phyloP scores from a whole-genome alignment of 1,140 invertebrate species.

The Cydia strobilella region DNA sequence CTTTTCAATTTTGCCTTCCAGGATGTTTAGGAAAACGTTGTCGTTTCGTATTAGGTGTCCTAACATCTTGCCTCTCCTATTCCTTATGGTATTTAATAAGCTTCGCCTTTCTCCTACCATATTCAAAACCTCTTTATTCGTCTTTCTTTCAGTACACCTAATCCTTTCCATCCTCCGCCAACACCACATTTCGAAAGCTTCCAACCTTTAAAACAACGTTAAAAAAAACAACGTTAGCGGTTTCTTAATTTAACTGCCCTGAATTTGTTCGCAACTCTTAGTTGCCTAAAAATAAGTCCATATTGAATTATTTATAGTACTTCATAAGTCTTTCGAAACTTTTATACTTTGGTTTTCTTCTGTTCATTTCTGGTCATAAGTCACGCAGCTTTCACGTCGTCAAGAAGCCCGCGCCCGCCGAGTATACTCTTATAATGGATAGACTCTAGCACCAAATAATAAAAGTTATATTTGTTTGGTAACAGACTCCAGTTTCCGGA shows the following conservation, averaged over 20 bases:
- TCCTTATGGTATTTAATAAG: too few species aligned
- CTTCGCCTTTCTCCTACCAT: too few species aligned
- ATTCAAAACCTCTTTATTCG: too few species aligned
- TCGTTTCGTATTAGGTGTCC: too few species aligned
- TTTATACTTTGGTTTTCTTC: constrained; percentile 15
- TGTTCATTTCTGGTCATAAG: constrained; percentile 16
- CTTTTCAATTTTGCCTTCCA: too few species aligned
- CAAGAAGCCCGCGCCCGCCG: not conserved
- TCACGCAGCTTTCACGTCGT: constrained; percentile 17
- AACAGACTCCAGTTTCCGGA: not conserved
- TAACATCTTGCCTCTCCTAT: too few species aligned
- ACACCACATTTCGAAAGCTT: too few species aligned
- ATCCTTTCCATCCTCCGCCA: too few species aligned
- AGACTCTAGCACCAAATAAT: not conserved
- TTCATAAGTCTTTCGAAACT: constrained; percentile 5
- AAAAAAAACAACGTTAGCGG: too few species aligned
- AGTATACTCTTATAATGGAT: not conserved
- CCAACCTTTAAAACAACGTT: too few species aligned
- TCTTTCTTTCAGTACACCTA: too few species aligned
- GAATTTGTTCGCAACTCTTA: not conserved
- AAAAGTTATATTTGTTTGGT: not conserved
- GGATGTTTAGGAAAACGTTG: too few species aligned
- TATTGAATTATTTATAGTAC: constrained; percentile 12
- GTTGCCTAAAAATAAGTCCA: not conserved
- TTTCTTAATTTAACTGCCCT: not conserved